Conservation (phyloP, 2,888 invertebrate species). For the Paralinhomoeus sp. region DNA sequence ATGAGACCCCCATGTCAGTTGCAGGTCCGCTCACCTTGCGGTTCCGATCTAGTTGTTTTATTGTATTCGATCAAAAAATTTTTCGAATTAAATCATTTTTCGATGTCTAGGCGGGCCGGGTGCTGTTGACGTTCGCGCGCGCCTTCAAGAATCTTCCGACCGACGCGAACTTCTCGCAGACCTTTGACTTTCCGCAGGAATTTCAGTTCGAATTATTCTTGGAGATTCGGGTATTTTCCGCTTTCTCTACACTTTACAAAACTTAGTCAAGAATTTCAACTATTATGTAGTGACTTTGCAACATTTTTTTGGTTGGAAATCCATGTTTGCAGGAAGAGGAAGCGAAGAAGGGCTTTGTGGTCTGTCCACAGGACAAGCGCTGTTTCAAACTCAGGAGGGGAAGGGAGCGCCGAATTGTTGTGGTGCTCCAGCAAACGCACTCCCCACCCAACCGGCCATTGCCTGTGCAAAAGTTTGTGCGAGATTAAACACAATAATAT, state of each 20-base stretch:
- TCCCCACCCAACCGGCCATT: conserved; percentile 12
- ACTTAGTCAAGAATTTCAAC: no score
- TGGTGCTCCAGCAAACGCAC: conserved; percentile 43
- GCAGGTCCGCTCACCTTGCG: conserved; percentile 13
- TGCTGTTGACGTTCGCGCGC: conserved; percentile 57
- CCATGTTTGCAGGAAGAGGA: conserved; percentile 48
- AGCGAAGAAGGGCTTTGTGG: conserved; percentile 41
- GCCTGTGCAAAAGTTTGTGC: conserved; percentile 22
- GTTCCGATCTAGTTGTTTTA: conserved; percentile 2
- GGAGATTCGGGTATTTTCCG: conserved; percentile 57
- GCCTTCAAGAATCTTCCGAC: conserved; percentile 48
- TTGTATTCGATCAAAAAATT: not conserved
- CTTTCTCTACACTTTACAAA: no score
- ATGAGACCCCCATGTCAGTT: no score
- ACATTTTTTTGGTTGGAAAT: not conserved
- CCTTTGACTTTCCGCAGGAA: conserved; percentile 27
- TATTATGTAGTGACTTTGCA: no score
- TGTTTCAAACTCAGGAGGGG: conserved; percentile 44
- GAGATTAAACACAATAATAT: no score
- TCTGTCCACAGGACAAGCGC: conserved; percentile 28
- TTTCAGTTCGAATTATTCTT: conserved; percentile 71
- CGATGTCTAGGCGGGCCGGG: conserved; percentile 31
- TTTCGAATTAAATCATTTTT: not conserved
- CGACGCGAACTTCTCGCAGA: not conserved
- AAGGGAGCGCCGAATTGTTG: conserved; percentile 60